Evolutionary conservation across 1,140 invertebrate species (phyloP).

Genomic region (Trachymyrmex septentrionalis): DNA sequence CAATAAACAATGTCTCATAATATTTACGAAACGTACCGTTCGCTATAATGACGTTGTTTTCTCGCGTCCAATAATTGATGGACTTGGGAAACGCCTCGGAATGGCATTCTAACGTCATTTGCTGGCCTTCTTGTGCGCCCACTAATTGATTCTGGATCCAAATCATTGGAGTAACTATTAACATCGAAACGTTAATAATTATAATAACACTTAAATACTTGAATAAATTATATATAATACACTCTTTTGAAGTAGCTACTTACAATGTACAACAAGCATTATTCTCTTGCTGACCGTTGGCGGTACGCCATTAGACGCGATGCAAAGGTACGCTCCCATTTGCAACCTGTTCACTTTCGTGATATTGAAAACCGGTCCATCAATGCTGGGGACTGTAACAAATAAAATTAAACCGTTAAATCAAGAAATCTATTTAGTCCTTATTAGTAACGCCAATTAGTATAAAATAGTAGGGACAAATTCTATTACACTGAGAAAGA

Average conservation of each 20-base stretch:
- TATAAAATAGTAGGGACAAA: neutral
- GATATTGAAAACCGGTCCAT: constrained; percentile 92
- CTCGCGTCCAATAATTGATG: constrained; percentile 94
- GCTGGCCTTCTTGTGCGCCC: constrained; percentile 91
- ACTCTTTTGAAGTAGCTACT: constrained; percentile 83
- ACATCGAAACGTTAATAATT: constrained; percentile 15
- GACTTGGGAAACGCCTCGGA: constrained; percentile 95
- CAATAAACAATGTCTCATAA: neutral
- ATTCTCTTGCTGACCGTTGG: constrained; percentile 96
- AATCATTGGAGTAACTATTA: constrained; percentile 93
- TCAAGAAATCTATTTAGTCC: neutral
- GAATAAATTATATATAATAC: neutral
- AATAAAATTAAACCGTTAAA: constrained; percentile 11
- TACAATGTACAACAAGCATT: constrained; percentile 95
- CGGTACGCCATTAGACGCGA: constrained; percentile 94
- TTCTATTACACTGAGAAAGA: too few species aligned
- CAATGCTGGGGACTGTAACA: constrained; percentile 88
- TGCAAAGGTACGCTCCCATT: constrained; percentile 96
- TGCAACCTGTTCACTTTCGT: constrained; percentile 94
- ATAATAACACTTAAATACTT: neutral
- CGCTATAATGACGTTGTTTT: constrained; percentile 92
- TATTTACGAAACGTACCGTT: constrained; percentile 87
- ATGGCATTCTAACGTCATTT: constrained; percentile 92
- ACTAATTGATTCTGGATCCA: constrained; percentile 95
- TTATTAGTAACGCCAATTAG: neutral